phyloP scores from a whole-genome alignment of 2,113 vertebrate species.

The Callospermophilus lateralis region DNA sequence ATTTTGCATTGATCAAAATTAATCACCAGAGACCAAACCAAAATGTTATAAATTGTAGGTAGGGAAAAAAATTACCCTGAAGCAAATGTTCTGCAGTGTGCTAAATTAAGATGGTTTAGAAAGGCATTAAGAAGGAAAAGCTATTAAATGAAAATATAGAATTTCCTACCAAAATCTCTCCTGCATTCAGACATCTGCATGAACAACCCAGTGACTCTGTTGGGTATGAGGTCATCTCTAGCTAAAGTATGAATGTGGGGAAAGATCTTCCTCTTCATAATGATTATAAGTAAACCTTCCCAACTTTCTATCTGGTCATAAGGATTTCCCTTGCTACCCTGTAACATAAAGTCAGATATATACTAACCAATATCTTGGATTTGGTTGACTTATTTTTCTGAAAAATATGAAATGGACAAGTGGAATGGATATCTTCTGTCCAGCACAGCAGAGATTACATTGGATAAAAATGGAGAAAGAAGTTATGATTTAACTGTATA shows the following conservation, averaged over 20 bases:
- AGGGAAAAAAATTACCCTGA: conserved; percentile 68
- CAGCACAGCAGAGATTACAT: not conserved
- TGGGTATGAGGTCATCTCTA: conserved; percentile 59
- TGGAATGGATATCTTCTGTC: not conserved
- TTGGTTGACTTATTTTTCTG: conserved; percentile 58
- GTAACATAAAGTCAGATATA: conserved; percentile 82
- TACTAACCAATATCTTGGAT: conserved; percentile 60
- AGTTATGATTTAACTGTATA: not conserved
- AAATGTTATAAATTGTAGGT: conserved; percentile 69
- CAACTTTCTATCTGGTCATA: conserved; percentile 69
- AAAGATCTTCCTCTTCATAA: conserved; percentile 66
- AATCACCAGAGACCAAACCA: conserved; percentile 60
- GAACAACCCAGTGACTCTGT: not conserved
- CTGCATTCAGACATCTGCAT: not conserved
- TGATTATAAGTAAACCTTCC: conserved; percentile 79
- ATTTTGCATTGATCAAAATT: conserved; percentile 74
- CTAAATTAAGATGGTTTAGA: conserved; percentile 61
- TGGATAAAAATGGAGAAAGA: not conserved
- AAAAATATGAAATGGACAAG: not conserved
- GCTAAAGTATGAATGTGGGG: conserved; percentile 51
- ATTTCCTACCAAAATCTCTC: not conserved
- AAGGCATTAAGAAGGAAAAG: not conserved
- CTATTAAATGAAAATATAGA: conserved; percentile 29
- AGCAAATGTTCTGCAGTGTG: conserved; percentile 47
- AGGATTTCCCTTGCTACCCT: conserved; percentile 74